Base-by-base conservation (phyloP, 2,113 vertebrate species). In the Butorides virescens region DNA sequence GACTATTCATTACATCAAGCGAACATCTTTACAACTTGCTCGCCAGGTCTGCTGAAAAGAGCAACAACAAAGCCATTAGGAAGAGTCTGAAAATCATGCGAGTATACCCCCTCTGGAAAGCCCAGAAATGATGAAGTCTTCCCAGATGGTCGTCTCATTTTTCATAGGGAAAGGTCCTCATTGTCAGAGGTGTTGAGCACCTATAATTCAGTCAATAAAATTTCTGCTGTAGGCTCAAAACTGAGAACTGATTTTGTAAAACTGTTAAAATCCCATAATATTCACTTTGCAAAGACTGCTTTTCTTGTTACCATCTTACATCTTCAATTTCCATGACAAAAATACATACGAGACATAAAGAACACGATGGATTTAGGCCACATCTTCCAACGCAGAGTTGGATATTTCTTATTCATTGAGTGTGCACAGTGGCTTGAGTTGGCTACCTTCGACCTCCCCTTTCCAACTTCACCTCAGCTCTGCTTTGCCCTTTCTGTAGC, bases 1-100 rank as follows among this genome's bases (percentile, higher is more conserved):
- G 75, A 92, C 65, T 94, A 37, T 72, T 93, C 72, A 81, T 93
- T 77, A 70, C 49, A 78, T 17, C 52, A n/a, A 67, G 72, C 2
- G 19, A 91, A 72, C 17, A 44, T 46, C 92, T 92, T 90, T 63
- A 52, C 61, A 86, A 42, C 80, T 81, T 74, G 68, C 52, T 97
- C 75, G 61, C 36, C 0, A 61, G 13, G 37, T 52, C 52, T 72
- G n/a, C 47, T n/a, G 44, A 61, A 78, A 96, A 80, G 44, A 67
- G 23, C 75, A 94, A 36, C 62, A 82, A 72, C 44, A 71, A 82
- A 92, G 37, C 23, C 70, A 46, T 68, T 13, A 47, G 15, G 52
- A 68, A 80, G 30, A 59, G 59, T 29, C 42, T 77, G n/a, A 67
- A 88, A 85, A 68, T 36, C 23, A 49, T 11, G 36, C 49, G 75